Evolutionary conservation across 2,113 vertebrate genomes (phyloP), one percentile per base, ranked within the genome.

Genomic region (Anarhynchus alexandrinus): DNA sequence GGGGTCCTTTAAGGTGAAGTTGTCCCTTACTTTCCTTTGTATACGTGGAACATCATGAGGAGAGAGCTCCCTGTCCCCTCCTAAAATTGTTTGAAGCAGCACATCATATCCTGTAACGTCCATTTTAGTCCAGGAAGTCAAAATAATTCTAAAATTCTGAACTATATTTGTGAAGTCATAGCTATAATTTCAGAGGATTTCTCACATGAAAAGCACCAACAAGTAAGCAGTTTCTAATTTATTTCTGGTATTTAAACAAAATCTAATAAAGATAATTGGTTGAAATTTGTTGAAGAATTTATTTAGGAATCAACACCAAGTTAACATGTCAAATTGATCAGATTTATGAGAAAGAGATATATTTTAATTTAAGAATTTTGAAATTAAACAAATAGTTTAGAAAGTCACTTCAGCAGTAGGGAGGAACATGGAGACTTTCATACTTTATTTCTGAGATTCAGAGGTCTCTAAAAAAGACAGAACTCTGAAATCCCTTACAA

Each of bases 231-330:
- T 16, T 92, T 97, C 38, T 78, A 76, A 69, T 94, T 82, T 86
- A 89, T 91, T 90, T 81, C 36, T 95, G 45, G 59, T 51, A 66
- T 42, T 92, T 81, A 64, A 40, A 59, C 21, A 36, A 93, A 97
- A 87, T 72, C 58, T 80, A 92, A 90, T 26, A 27, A 96, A 87
- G 26, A 92, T 66, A 94, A 90, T 69, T 95, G 15, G 62, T 86
- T 94, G 62, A 93, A 96, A 91, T 80, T n/a, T n/a, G n/a, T n/a
- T n/a, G n/a, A n/a, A n/a, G 66, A 42, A 66, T 91, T 92, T 95
- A 95, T 47, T 83, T 84, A 79, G 23, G 54, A 95, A 94, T 54
- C 22, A 90, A 89, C 13, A 92, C 6, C 21, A 80, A 34, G 80
- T 94, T 88, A 93, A 88, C 34, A 66, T 74, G 18, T 20, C 27